Evolutionary conservation across 2,797 vertebrate species (phyloP).

Genomic region (Cryptoprocta ferox): DNA sequence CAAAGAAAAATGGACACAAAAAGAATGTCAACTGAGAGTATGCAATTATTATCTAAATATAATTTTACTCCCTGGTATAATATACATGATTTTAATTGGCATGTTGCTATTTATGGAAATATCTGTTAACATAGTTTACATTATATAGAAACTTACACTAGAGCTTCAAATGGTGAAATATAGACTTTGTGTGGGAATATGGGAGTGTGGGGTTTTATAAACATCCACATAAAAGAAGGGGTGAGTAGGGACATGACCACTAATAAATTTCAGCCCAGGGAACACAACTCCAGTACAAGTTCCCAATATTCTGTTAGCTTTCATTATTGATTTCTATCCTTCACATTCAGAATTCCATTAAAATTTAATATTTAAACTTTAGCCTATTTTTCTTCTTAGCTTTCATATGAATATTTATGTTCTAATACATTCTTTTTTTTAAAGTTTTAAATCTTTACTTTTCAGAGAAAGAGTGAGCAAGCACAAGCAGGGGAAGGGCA

Average conservation of each 20-base stretch:
- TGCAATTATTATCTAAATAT: neutral
- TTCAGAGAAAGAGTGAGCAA: too few species aligned
- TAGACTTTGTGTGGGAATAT: neutral
- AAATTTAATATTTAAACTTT: neutral
- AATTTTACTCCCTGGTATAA: neutral
- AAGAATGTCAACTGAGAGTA: neutral
- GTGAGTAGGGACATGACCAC: neutral
- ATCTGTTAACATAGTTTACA: neutral
- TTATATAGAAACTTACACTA: neutral
- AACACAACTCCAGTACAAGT: neutral
- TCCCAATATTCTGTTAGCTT: neutral
- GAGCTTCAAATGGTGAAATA: neutral
- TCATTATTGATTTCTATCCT: neutral
- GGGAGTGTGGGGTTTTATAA: accelerated
- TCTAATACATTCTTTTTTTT: neutral
- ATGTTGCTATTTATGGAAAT: constrained; percentile 9
- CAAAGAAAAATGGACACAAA: neutral
- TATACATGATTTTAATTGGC: neutral
- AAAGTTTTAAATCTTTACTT: too few species aligned
- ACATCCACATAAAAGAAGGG: neutral
- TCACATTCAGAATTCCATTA: neutral
- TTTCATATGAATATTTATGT: neutral
- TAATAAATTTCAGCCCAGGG: neutral
- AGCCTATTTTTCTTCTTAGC: neutral
- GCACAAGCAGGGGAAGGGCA: too few species aligned